These are phyloP conservation scores for Eupithecia tripunctaria DNA, from an alignment of 2,888 invertebrate species.

Conservation along the genomic window DNA sequence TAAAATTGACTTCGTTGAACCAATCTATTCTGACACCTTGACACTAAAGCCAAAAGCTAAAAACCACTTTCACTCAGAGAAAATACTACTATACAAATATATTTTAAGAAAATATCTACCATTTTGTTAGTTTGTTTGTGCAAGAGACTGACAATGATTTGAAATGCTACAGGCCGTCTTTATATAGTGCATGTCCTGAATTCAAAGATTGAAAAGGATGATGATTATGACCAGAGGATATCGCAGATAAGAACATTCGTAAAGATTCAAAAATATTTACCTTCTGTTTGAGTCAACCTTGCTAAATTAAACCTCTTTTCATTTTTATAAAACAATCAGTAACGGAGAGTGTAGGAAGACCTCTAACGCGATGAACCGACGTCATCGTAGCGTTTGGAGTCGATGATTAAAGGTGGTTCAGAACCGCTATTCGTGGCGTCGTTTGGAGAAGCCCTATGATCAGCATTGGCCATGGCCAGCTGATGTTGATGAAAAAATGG, in stretches of 20 bases:
- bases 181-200: conserved; percentile 61
- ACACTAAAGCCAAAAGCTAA: neutral
- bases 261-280: neutral
- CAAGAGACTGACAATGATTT: conserved; percentile 57
- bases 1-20: neutral
- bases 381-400: no score
- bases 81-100: neutral
- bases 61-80: neutral
- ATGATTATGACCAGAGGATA: neutral
- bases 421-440: no score
- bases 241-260: neutral
- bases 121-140: conserved; percentile 59
- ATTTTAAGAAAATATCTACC: conserved; percentile 48
- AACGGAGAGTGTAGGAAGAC: no score
- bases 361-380: no score
- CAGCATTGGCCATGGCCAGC: no score
- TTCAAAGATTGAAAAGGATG: conserved; percentile 44
- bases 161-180: conserved; percentile 47
- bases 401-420: no score
- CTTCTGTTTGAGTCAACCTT: neutral
- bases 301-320: neutral
- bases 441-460: no score
- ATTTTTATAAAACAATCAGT: no score
- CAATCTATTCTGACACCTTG: neutral
- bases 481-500: no score